phyloP scores from a whole-genome alignment of 2,888 invertebrate species.

The Sicus ferrugineus region DNA sequence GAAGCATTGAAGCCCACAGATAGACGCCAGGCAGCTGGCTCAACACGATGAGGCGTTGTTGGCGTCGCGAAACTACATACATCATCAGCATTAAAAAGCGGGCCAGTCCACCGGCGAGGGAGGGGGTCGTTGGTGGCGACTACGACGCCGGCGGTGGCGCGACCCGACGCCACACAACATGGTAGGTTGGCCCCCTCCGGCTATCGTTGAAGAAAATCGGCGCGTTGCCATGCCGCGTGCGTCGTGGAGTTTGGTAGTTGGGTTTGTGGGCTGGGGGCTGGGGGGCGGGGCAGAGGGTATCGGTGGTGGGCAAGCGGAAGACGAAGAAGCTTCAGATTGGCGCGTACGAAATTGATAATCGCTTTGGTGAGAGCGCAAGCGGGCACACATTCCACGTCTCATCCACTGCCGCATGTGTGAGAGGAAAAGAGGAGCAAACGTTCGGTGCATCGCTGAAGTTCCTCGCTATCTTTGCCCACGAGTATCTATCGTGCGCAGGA shows the following conservation, averaged over 20 bases:
- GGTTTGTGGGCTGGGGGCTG: not conserved
- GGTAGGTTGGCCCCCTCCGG: not conserved
- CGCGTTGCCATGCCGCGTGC: not conserved
- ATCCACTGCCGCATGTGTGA: no score
- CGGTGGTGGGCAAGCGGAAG: not conserved
- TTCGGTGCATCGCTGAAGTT: no score
- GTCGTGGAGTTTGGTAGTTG: not conserved
- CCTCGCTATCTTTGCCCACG: no score
- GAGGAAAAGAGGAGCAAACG: no score
- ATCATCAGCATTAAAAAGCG: slow-evolving; percentile 34
- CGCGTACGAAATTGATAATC: slow-evolving; percentile 54
- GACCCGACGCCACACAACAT: slow-evolving; percentile 39
- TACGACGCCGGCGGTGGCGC: slow-evolving; percentile 42
- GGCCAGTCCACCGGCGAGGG: not conserved
- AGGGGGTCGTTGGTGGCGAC: slow-evolving; percentile 40
- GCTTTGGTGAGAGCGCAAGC: slow-evolving; percentile 45
- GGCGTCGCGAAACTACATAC: slow-evolving; percentile 59
- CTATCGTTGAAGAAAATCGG: slow-evolving; percentile 33
- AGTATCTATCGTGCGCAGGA: no score
- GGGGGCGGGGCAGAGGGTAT: not conserved
- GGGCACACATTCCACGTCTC: no score
- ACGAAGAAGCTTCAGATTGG: slow-evolving; percentile 5
- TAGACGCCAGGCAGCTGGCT: slow-evolving; percentile 54
- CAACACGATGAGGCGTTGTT: slow-evolving; percentile 62
- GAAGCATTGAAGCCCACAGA: slow-evolving; percentile 8